Conservation (phyloP, 2,888 invertebrate genomes). For the Catocala nupta region DNA sequence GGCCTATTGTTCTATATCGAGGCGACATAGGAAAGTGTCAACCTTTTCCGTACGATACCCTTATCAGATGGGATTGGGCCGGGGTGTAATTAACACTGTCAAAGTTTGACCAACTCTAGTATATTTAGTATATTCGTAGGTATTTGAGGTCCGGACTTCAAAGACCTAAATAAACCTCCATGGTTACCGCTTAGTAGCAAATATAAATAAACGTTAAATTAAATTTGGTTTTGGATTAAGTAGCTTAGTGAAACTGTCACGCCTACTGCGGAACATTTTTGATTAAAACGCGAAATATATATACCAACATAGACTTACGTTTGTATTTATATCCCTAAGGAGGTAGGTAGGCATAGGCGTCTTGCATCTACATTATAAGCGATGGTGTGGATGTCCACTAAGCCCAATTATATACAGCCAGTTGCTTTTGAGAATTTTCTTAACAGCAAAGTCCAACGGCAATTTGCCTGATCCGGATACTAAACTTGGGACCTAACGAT, state of each 20-base stretch:
- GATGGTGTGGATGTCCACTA: no score
- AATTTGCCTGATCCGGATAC: no score
- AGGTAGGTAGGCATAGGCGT: no score
- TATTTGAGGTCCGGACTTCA: conserved; percentile 19
- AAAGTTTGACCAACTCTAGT: conserved; percentile 36
- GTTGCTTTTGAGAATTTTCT: no score
- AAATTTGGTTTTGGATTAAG: conserved; percentile 1
- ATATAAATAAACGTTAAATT: conserved; percentile 3
- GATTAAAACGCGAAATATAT: no score
- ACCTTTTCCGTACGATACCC: conserved; percentile 15
- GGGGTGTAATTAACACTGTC: conserved; percentile 40
- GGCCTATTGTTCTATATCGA: conserved; percentile 2
- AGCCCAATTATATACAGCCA: no score
- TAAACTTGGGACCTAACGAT: no score
- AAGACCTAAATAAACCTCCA: conserved; percentile 29
- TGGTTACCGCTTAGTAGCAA: neutral
- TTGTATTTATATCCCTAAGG: no score
- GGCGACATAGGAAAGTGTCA: conserved; percentile 21
- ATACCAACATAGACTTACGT: no score
- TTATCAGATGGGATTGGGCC: conserved; percentile 33
- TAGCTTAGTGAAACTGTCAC: neutral
- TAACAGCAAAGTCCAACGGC: no score
- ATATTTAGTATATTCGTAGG: conserved; percentile 15
- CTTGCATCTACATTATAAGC: no score
- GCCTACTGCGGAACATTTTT: no score